These are phyloP conservation scores for Carapus acus DNA, from an alignment of 2,797 vertebrate species.

Conservation along the genomic window DNA sequence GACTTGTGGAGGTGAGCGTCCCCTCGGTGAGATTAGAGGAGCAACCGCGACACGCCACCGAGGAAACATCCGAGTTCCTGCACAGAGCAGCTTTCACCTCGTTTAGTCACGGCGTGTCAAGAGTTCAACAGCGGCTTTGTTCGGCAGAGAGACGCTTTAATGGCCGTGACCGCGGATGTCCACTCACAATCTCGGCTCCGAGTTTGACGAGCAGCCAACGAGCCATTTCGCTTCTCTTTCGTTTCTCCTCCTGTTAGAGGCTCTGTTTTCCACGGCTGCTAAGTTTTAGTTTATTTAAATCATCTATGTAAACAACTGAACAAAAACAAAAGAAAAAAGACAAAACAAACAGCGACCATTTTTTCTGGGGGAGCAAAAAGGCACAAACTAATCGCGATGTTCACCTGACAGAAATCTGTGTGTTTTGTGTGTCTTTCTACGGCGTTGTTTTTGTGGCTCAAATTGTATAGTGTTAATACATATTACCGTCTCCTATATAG, in stretches of 20 bases:
- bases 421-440: slow-evolving; percentile 96
- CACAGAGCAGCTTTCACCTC: slow-evolving; percentile 31
- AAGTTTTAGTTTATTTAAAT: slow-evolving; percentile 68
- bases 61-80: slow-evolving; percentile 32
- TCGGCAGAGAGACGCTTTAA: slow-evolving; percentile 39
- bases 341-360: too few species aligned
- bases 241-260: not conserved
- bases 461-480: slow-evolving; percentile 97
- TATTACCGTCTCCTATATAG: slow-evolving; percentile 89
- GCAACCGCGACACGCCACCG: slow-evolving; percentile 15
- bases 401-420: slow-evolving; percentile 76
- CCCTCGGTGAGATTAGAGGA: slow-evolving; percentile 7
- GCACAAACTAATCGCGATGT: slow-evolving; percentile 88
- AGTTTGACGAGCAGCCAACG: slow-evolving; percentile 19
- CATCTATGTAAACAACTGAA: slow-evolving; percentile 60
- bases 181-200: slow-evolving; percentile 13
- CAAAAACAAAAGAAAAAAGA: too few species aligned
- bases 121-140: slow-evolving; percentile 58
- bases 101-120: slow-evolving; percentile 36
- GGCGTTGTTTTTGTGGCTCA: slow-evolving; percentile 95
- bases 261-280: slow-evolving; percentile 52
- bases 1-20: slow-evolving; percentile 36
- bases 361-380: slow-evolving; percentile 77
- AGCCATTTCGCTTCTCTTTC: slow-evolving; percentile 8
- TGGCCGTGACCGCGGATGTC: slow-evolving; percentile 28